Percentiles rank a stretch among this genome's conserved stretches.
phyloP scores from a whole-genome alignment of 2,888 invertebrate species.

The Polyploca ridens region DNA sequence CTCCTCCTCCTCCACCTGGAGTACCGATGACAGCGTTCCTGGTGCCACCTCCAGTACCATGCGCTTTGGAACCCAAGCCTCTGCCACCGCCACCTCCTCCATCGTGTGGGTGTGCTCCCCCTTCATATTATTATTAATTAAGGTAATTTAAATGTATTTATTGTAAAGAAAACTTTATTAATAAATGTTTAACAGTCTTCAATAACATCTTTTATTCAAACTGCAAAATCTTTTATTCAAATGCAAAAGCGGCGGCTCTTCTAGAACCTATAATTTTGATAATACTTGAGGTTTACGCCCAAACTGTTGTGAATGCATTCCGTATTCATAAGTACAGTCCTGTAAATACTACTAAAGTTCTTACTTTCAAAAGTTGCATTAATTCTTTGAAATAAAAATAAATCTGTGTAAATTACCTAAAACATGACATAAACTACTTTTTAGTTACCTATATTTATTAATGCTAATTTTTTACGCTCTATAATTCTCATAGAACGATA shows the following conservation, averaged over 20 bases:
- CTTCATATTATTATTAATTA: slow-evolving; percentile 31
- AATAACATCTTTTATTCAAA: slow-evolving; percentile 16
- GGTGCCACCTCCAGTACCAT: slow-evolving; percentile 68
- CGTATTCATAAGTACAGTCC: slow-evolving; percentile 34
- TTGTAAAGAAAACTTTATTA: slow-evolving; percentile 28
- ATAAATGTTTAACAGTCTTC: slow-evolving; percentile 16
- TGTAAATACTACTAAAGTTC: not conserved
- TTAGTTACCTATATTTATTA: too few relatives aligned
- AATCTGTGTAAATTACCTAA: too few relatives aligned
- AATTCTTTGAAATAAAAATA: too few relatives aligned
- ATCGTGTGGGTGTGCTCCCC: slow-evolving; percentile 33
- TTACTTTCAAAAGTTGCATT: too few relatives aligned
- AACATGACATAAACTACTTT: too few relatives aligned
- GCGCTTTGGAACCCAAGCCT: slow-evolving; percentile 69
- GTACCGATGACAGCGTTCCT: slow-evolving; percentile 72
- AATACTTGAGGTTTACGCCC: slow-evolving; percentile 40
- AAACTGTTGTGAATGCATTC: slow-evolving; percentile 34
- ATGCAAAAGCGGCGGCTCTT: slow-evolving; percentile 21
- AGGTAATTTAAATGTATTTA: slow-evolving; percentile 35
- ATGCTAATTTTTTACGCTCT: too few relatives aligned
- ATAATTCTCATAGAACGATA: too few relatives aligned
- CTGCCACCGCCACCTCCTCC: slow-evolving; percentile 35
- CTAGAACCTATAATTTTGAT: slow-evolving; percentile 20
- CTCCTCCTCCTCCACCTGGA: slow-evolving; percentile 51
- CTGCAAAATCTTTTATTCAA: not conserved